Conservation (phyloP, 2,888 invertebrate species). For the Melieria crassipennis region DNA sequence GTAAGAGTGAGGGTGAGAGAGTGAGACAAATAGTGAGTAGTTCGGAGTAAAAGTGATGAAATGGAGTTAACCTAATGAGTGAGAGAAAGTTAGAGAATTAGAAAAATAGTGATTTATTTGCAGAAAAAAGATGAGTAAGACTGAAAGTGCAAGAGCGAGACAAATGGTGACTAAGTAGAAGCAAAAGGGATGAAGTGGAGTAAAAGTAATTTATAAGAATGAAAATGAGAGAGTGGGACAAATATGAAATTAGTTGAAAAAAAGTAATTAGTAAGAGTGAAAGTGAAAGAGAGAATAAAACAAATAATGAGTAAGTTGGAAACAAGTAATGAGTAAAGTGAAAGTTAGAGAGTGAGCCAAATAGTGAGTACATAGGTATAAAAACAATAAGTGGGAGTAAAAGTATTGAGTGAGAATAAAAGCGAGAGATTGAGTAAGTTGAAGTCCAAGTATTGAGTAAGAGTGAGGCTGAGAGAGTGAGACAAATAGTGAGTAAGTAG, state of each 20-base stretch:
- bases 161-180: too few species aligned
- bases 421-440: background rate
- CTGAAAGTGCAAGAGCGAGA: too few species aligned
- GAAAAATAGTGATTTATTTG: background rate
- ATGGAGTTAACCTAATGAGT: background rate
- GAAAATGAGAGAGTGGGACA: background rate
- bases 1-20: background rate
- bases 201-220: too few species aligned
- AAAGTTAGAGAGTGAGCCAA: background rate
- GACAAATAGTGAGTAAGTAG: background rate
- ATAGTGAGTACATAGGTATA: background rate
- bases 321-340: background rate
- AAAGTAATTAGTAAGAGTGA: background rate
- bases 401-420: too few species aligned
- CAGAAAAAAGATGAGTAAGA: background rate
- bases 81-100: background rate
- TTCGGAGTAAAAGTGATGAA: background rate
- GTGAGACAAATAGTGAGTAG: background rate
- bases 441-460: background rate
- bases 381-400: too few species aligned
- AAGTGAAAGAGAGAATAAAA: background rate
- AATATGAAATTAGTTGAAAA: background rate
- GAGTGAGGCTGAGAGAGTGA: background rate
- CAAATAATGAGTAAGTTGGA: background rate
- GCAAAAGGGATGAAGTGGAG: background rate